Conservation (phyloP, 2,888 invertebrate species). For the Scaptomyza cyrtandrae region DNA sequence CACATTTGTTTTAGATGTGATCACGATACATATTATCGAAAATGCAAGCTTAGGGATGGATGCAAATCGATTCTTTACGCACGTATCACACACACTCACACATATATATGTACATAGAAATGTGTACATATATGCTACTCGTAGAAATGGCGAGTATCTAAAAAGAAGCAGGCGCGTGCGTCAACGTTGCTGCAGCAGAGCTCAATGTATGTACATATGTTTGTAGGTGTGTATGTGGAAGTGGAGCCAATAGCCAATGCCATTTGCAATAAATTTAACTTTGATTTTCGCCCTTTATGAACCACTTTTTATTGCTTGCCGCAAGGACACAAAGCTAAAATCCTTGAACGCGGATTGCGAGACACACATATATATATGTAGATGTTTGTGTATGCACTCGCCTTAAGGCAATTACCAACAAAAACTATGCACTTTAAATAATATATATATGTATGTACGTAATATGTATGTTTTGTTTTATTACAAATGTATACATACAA, state of each 20-base stretch:
- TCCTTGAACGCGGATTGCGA: conserved; percentile 38
- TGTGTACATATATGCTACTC: conserved; percentile 6
- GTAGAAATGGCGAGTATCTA: conserved; percentile 30
- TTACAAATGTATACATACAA: background rate
- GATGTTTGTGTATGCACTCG: background rate
- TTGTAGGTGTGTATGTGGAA: conserved; percentile 1
- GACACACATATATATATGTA: background rate
- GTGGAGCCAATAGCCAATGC: conserved; percentile 40
- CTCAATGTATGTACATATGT: conserved; percentile 7
- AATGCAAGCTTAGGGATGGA: conserved; percentile 12
- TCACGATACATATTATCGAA: conserved; percentile 18
- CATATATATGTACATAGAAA: too few species aligned
- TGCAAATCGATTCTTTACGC: conserved; percentile 45
- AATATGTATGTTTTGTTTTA: too few species aligned
- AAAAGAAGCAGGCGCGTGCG: conserved; percentile 44
- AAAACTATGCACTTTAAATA: background rate
- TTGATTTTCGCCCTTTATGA: conserved; percentile 31
- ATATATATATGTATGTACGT: conserved; percentile 6
- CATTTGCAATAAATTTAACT: conserved; percentile 38
- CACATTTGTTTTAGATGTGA: conserved; percentile 5
- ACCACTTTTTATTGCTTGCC: conserved; percentile 26
- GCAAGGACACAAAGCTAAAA: conserved; percentile 42
- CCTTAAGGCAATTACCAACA: background rate
- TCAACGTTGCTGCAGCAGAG: conserved; percentile 19
- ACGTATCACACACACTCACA: conserved; percentile 35